phyloP scores from a whole-genome alignment of 1,140 invertebrate genomes.

The Rhopalosiphum padi region DNA sequence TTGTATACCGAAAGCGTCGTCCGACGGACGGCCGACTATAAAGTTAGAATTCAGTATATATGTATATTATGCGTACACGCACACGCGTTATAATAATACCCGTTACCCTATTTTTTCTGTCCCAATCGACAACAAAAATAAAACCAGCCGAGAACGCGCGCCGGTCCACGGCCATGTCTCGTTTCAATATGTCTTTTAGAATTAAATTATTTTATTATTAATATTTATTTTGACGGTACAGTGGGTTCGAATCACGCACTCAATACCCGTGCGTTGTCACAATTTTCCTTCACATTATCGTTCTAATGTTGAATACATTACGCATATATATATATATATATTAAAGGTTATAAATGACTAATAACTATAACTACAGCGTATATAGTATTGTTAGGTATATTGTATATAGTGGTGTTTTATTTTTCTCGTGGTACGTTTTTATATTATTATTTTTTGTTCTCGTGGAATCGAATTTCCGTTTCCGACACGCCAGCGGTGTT shows the following conservation, averaged over 20 bases:
- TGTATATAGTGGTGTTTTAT: background rate
- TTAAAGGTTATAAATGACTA: background rate
- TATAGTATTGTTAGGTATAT: background rate
- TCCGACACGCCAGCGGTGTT: background rate
- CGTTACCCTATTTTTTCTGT: conserved; percentile 23
- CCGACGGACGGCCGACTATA: background rate
- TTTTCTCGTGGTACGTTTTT: background rate
- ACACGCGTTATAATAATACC: conserved; percentile 24
- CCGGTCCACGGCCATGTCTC: background rate
- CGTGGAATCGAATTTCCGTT: conserved; percentile 24
- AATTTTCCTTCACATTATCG: background rate
- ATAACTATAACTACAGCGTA: background rate
- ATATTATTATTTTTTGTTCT: background rate
- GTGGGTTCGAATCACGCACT: background rate
- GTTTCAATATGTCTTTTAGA: conserved; percentile 11
- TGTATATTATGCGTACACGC: background rate
- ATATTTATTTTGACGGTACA: background rate
- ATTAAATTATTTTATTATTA: background rate
- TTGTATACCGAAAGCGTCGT: background rate
- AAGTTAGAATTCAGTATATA: background rate
- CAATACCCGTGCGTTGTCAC: background rate
- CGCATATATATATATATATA: background rate
- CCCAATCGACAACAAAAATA: background rate
- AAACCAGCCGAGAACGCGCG: background rate
- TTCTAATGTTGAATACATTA: background rate